Percentiles rank a stretch among this genome's conserved stretches.
phyloP scores from a whole-genome alignment of 2,113 vertebrate species.

The Serilophus lunatus region DNA sequence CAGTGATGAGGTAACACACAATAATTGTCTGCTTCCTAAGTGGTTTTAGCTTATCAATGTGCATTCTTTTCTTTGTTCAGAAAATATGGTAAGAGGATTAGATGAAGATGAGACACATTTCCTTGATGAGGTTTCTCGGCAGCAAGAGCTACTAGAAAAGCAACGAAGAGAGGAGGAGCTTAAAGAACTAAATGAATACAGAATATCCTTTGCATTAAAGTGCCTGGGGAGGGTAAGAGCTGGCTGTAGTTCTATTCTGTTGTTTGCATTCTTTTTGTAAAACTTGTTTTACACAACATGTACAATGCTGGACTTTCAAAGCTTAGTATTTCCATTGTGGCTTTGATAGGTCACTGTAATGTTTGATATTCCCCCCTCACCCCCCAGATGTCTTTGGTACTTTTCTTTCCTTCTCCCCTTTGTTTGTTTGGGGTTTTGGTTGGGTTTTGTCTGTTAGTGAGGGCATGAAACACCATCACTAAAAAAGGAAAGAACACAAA shows the following conservation, averaged over 20 bases:
- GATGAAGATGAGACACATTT: slow-evolving; percentile 94
- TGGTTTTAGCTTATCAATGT: not conserved
- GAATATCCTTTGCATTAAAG: slow-evolving; percentile 89
- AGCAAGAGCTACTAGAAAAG: slow-evolving; percentile 93
- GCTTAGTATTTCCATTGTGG: not conserved
- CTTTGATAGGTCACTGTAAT: not conserved
- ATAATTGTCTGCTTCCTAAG: not conserved
- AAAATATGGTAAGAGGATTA: slow-evolving; percentile 98
- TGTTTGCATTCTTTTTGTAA: not conserved
- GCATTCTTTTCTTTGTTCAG: slow-evolving; percentile 70
- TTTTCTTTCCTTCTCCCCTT: not conserved
- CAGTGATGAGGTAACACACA: not conserved
- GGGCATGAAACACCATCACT: not conserved
- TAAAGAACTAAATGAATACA: slow-evolving; percentile 90
- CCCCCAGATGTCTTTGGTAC: not conserved
- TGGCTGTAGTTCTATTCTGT: not conserved
- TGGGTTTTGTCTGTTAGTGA: not conserved
- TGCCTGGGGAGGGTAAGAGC: not conserved
- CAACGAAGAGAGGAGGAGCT: slow-evolving; percentile 93
- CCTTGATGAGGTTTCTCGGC: slow-evolving; percentile 95
- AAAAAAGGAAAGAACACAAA: not conserved
- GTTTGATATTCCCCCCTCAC: not conserved
- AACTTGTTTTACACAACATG: not conserved
- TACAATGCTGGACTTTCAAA: not conserved
- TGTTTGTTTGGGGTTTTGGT: not conserved